A percentile compares a stretch with the other conserved stretches of the same genome.
phyloP scores from a whole-genome alignment of 1,140 invertebrate species.

The Heliconius eleuchia region DNA sequence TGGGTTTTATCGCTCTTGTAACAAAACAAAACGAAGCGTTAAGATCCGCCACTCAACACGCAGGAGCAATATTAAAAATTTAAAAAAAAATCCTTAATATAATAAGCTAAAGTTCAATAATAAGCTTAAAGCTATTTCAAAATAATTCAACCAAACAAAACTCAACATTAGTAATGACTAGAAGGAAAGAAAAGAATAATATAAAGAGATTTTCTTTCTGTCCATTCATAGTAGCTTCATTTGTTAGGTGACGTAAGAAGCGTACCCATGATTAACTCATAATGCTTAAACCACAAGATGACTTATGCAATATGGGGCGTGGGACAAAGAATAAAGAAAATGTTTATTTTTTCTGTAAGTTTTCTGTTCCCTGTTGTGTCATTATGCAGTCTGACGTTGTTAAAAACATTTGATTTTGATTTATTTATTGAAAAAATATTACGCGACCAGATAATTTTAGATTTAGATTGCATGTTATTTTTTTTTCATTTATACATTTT shows the following conservation, averaged over 20 bases:
- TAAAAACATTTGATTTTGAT: too few relatives aligned
- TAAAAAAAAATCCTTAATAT: neutral
- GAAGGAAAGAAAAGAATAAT: neutral
- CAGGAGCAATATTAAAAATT: neutral
- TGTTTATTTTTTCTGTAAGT: too few relatives aligned
- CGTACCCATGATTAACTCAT: slow-evolving; percentile 1
- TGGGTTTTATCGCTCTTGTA: neutral
- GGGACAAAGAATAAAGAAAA: neutral
- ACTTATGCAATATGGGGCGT: neutral
- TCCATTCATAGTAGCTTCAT: slow-evolving; percentile 4
- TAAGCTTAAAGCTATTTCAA: neutral
- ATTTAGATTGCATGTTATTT: too few relatives aligned
- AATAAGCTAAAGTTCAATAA: neutral
- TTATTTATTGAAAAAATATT: too few relatives aligned
- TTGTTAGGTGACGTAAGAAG: neutral
- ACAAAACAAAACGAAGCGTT: neutral
- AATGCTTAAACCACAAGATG: slow-evolving; percentile 9
- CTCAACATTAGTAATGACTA: neutral
- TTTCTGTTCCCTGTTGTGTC: too few relatives aligned
- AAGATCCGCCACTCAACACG: neutral
- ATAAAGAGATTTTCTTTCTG: neutral
- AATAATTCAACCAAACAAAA: neutral
- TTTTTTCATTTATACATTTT: too few relatives aligned
- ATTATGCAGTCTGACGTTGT: too few relatives aligned
- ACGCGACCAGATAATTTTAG: too few relatives aligned